phyloP scores from a whole-genome alignment of 1,140 invertebrate species.

The Drosophila trapezifrons region DNA sequence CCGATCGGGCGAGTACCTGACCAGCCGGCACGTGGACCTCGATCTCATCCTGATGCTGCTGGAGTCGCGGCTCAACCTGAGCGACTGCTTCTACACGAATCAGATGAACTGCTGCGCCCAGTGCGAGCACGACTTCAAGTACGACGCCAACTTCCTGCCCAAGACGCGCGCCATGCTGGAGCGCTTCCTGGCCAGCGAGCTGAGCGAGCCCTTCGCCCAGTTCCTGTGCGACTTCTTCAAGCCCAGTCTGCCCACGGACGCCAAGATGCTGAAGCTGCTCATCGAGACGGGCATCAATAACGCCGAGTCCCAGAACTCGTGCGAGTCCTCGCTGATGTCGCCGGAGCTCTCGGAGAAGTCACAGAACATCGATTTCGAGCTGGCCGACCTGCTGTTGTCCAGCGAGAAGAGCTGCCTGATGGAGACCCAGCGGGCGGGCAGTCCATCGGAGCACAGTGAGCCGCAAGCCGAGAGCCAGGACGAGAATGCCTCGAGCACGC shows the following conservation, averaged over 20 bases:
- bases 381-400: slow-evolving; percentile 78
- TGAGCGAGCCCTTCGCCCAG: slow-evolving; percentile 76
- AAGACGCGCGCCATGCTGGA: slow-evolving; percentile 78
- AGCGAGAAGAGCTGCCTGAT: slow-evolving; percentile 80
- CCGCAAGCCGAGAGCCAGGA: slow-evolving; percentile 79
- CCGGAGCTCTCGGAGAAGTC: slow-evolving; percentile 82
- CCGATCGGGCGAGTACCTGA: slow-evolving; percentile 76
- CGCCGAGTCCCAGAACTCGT: slow-evolving; percentile 79
- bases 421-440: slow-evolving; percentile 78
- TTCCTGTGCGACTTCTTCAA: slow-evolving; percentile 85
- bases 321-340: slow-evolving; percentile 82
- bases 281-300: slow-evolving; percentile 87
- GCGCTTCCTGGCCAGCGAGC: slow-evolving; percentile 72
- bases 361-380: slow-evolving; percentile 82
- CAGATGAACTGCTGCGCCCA: slow-evolving; percentile 80
- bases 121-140: slow-evolving; percentile 81
- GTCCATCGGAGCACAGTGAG: slow-evolving; percentile 81
- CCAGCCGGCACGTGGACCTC: slow-evolving; percentile 73
- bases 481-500: slow-evolving; percentile 75
- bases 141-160: slow-evolving; percentile 75
- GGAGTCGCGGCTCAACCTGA: slow-evolving; percentile 80
- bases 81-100: slow-evolving; percentile 83
- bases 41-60: slow-evolving; percentile 82
- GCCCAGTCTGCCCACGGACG: slow-evolving; percentile 86
- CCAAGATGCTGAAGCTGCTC: slow-evolving; percentile 87